These are phyloP conservation scores for Corynorhinus townsendii DNA, from an alignment of 2,113 vertebrate species.

Conservation along the genomic window DNA sequence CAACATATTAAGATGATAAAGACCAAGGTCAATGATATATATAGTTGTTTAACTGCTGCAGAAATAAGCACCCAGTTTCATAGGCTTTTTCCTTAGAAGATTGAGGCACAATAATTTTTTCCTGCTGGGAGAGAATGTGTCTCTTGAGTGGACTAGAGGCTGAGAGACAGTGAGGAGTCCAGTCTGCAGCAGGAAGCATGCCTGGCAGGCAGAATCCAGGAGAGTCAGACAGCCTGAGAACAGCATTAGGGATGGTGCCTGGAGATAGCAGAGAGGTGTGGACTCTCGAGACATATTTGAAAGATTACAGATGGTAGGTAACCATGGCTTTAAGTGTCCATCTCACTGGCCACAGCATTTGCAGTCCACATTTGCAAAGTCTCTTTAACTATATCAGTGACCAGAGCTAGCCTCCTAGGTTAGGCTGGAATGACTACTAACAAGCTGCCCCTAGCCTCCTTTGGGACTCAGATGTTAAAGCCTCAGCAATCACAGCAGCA, in stretches of 20 bases:
- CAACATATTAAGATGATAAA: not conserved
- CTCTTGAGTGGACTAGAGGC: not conserved
- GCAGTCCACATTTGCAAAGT: not conserved
- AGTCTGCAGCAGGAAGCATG: not conserved
- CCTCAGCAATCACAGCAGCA: not conserved
- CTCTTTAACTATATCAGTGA: constrained; percentile 18
- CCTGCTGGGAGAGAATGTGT: not conserved
- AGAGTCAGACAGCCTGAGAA: not conserved
- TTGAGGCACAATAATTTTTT: not conserved
- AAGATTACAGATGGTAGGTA: not conserved
- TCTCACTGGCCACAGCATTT: not conserved
- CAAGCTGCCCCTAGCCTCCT: not conserved
- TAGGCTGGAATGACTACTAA: not conserved
- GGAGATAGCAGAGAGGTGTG: not conserved
- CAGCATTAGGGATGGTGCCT: not conserved
- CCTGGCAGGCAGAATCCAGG: not conserved
- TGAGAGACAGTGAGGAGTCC: not conserved
- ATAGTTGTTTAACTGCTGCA: not conserved
- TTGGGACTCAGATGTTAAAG: constrained; percentile 6
- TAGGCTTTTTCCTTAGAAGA: not conserved
- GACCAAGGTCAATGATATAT: not conserved
- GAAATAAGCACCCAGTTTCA: not conserved
- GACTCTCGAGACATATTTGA: not conserved
- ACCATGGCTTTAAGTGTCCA: not conserved
- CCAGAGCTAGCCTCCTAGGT: not conserved